Percentiles rank a stretch among this genome's conserved stretches.
Conservation (phyloP, 2,888 invertebrate species). For the Polyploca ridens region DNA sequence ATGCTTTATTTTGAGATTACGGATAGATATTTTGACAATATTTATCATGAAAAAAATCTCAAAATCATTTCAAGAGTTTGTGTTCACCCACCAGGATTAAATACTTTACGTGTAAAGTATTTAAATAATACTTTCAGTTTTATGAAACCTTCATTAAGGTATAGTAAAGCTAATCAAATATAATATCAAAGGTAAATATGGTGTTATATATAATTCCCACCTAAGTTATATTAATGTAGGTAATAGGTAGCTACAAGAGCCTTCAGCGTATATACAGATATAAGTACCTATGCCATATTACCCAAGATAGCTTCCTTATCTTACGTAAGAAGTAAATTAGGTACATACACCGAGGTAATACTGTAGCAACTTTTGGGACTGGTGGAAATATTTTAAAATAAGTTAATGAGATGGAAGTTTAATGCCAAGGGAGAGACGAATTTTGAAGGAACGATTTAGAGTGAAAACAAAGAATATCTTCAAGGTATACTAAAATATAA, state of each 20-base stretch:
- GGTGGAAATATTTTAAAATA: constrained; percentile 3
- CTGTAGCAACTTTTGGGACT: neutral
- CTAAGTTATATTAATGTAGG: neutral
- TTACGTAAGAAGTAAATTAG: constrained; percentile 1
- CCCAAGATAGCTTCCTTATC: neutral
- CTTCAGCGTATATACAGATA: neutral
- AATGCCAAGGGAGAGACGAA: neutral
- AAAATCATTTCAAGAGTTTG: too few relatives aligned
- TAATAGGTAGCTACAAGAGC: neutral
- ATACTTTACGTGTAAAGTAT: too few relatives aligned
- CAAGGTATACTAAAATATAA: too few relatives aligned
- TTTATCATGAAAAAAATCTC: too few relatives aligned
- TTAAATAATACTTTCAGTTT: too few relatives aligned
- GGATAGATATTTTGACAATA: too few relatives aligned
- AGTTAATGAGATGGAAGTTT: neutral
- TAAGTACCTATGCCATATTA: neutral
- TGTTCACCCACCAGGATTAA: too few relatives aligned
- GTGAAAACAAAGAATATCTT: neutral
- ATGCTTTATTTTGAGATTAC: too few relatives aligned
- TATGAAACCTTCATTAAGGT: too few relatives aligned
- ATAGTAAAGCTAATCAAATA: too few relatives aligned
- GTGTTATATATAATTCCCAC: neutral
- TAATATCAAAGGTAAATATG: too few relatives aligned
- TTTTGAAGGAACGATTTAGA: neutral
- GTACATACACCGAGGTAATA: neutral